A percentile compares a stretch with the other conserved stretches of the same genome.
phyloP scores from a whole-genome alignment of 2,797 vertebrate genomes.

The Molossus molossus region DNA sequence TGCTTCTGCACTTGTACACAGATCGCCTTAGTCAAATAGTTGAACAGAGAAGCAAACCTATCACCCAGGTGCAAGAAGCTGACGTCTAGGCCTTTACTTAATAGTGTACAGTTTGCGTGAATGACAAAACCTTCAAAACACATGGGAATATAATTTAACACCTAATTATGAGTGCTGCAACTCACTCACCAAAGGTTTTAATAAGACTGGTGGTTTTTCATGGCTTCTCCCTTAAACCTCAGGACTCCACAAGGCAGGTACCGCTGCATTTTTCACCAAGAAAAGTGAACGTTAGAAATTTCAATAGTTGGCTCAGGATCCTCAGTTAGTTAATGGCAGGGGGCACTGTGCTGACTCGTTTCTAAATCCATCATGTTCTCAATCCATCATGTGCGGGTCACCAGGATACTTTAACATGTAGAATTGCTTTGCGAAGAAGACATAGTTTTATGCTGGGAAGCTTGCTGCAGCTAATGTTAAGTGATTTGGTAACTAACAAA shows the following conservation, averaged over 20 bases:
- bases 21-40: not conserved
- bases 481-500: not conserved
- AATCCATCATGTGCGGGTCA: not conserved
- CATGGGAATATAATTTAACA: not conserved
- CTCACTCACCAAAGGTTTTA: not conserved
- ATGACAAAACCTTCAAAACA: not conserved
- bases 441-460: slow-evolving; percentile 15
- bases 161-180: not conserved
- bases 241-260: not conserved
- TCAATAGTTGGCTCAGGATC: not conserved
- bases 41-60: not conserved
- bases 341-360: not conserved
- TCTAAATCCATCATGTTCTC: not conserved
- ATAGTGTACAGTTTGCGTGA: not conserved
- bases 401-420: not conserved
- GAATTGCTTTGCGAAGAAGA: not conserved
- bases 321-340: not conserved
- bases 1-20: not conserved
- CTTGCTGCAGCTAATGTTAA: not conserved
- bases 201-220: not conserved
- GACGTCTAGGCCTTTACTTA: not conserved
- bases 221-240: not conserved
- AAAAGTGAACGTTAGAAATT: not conserved
- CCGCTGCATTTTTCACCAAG: not conserved
- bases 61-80: not conserved